Conservation (phyloP, 1,140 invertebrate species). For the Halictus rubicundus region DNA sequence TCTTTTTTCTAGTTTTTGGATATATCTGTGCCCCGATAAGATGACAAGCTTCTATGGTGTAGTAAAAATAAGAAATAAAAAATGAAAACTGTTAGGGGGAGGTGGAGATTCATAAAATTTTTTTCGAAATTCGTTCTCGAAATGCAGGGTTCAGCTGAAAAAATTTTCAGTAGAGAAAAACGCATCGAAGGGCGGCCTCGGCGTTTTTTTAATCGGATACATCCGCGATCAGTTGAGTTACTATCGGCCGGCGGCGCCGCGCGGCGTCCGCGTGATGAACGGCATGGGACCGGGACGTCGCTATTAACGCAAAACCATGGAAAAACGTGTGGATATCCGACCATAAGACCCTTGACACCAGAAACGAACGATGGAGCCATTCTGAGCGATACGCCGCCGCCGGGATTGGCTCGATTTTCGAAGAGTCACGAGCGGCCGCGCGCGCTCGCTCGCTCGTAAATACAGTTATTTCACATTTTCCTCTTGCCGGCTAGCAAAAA, state of each 20-base stretch:
- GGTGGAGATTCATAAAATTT: no score
- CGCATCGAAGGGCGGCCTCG: no score
- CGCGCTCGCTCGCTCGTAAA: constrained; percentile 44
- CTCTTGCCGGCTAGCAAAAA: constrained; percentile 17
- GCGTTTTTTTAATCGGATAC: not conserved
- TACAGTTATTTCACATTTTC: constrained; percentile 49
- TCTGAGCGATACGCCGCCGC: constrained; percentile 19
- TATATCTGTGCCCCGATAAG: no score
- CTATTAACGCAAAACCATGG: constrained; percentile 45
- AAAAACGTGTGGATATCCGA: constrained; percentile 40
- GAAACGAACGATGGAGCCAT: constrained; percentile 40
- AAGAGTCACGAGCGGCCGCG: constrained; percentile 56
- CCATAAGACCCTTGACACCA: constrained; percentile 44
- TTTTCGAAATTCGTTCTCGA: no score
- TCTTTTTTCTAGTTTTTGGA: no score
- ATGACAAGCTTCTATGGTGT: no score
- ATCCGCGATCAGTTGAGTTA: not conserved
- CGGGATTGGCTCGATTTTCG: constrained; percentile 62
- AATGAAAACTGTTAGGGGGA: no score
- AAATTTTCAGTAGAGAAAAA: no score
- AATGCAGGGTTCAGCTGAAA: no score
- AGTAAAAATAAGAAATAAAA: no score
- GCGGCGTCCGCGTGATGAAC: not conserved
- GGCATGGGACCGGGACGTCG: constrained; percentile 2
- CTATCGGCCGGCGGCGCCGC: not conserved